Conservation (phyloP, 2,888 invertebrate species). For the Drosophila tanythrix region DNA sequence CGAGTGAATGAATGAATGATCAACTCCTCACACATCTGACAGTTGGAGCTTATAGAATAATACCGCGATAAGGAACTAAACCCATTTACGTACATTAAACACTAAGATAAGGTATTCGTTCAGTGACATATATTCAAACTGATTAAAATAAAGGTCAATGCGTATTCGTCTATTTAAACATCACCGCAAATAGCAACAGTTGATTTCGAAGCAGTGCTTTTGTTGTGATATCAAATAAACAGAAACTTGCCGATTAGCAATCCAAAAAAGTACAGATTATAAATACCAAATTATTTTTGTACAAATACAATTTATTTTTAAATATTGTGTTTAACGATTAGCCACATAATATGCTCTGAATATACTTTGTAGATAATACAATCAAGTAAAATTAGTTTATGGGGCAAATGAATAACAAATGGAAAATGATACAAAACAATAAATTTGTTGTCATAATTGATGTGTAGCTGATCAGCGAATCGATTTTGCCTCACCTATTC, state of each 20-base stretch:
- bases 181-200: slow-evolving; percentile 26
- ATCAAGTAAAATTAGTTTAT: background rate
- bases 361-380: slow-evolving; percentile 7
- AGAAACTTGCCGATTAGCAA: background rate
- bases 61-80: slow-evolving; percentile 37
- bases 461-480: slow-evolving; percentile 20
- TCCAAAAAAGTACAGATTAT: too few relatives aligned
- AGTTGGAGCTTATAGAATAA: slow-evolving; percentile 11
- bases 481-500: slow-evolving; percentile 26
- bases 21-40: slow-evolving; percentile 16
- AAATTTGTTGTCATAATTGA: background rate
- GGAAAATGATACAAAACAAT: background rate
- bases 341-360: background rate
- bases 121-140: slow-evolving; percentile 28
- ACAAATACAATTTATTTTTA: background rate
- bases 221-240: too few relatives aligned
- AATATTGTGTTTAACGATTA: background rate
- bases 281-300: background rate
- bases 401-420: background rate
- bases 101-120: slow-evolving; percentile 38
- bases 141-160: slow-evolving; percentile 41
- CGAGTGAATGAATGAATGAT: slow-evolving; percentile 47
- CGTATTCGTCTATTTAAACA: slow-evolving; percentile 22
- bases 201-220: slow-evolving; percentile 7
- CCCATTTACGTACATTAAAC: slow-evolving; percentile 27